phyloP scores from a whole-genome alignment of 2,888 invertebrate species.

The Sabellastarte sp. region DNA sequence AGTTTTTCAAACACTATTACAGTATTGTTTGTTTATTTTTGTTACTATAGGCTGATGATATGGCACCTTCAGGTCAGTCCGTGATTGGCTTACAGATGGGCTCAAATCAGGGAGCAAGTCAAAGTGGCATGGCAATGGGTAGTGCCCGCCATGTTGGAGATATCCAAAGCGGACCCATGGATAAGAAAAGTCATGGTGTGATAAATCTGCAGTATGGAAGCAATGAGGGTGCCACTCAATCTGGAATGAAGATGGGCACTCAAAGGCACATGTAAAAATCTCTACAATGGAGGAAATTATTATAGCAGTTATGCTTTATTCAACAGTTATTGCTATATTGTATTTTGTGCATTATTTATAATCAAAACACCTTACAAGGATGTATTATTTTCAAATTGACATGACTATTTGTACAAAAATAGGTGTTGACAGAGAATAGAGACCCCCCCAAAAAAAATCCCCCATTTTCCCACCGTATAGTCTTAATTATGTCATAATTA shows the following conservation, averaged over 20 bases:
- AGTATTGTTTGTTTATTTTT: not conserved
- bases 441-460: too few relatives aligned
- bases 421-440: too few relatives aligned
- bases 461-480: too few relatives aligned
- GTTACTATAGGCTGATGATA: constrained; percentile 19
- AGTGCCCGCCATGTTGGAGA: constrained; percentile 50
- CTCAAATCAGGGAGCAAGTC: constrained; percentile 48
- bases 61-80: constrained; percentile 13
- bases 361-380: too few relatives aligned
- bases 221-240: constrained; percentile 32
- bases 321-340: too few relatives aligned
- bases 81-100: constrained; percentile 48
- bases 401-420: too few relatives aligned
- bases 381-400: too few relatives aligned
- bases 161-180: constrained; percentile 49
- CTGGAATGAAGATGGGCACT: constrained; percentile 52
- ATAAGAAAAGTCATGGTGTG: constrained; percentile 40
- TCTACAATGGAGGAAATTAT: too few relatives aligned
- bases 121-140: constrained; percentile 50
- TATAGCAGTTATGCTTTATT: too few relatives aligned
- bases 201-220: constrained; percentile 47
- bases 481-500: too few relatives aligned
- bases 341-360: too few relatives aligned
- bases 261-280: constrained; percentile 41
- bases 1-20: too few relatives aligned